Evolutionary conservation across 2,888 invertebrate species (phyloP), one percentile per base, ranked within the genome.

Genomic region (Drosophila formosana): DNA sequence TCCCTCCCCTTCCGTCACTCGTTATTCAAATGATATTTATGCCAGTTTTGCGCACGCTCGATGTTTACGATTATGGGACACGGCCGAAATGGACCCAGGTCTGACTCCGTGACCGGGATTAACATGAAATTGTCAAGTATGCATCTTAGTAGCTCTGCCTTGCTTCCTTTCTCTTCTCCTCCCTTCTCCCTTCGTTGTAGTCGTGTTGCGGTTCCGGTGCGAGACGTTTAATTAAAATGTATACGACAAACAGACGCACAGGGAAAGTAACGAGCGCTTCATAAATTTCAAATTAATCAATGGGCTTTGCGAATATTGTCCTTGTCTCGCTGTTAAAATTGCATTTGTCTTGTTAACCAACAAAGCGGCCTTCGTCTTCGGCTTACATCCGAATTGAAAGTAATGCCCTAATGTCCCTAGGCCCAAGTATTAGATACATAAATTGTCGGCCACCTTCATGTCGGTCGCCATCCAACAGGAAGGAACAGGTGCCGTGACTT

Each of bases 261-360:
- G 34, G 72, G 72, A 81, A 84, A 89, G 85, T 78, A 81, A 87
- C 84, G 85, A 68, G 53, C 67, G 72, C 78, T 71, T 88, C 89
- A 89, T 85, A 85, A 85, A 89, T 85, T 89, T 85, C 89, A 88
- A 89, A 85, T 85, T 89, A 85, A 85, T 85, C 85, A 89, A 85
- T 85, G 85, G 75, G 89, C 85, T 85, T 89, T 72, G 70, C 74
- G 72, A 62, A 58, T 78, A 68, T 75, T 68, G 69, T 76, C 62
- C 71, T 58, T 70, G 69, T 62, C 64, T 58, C 64, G 60, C 69
- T 43, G 52, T 73, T 72, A 55, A 67, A 75, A 68, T 72, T 76
- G 65, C 79, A 77, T 69, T 77, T 77, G 66, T 62, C 77, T 77
- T 66, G 71, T 74, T 73, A 75, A 55, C 75, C 63, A 56, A 56